Conservation (phyloP, 2,888 invertebrate genomes). For the Temnothorax ravouxi region DNA sequence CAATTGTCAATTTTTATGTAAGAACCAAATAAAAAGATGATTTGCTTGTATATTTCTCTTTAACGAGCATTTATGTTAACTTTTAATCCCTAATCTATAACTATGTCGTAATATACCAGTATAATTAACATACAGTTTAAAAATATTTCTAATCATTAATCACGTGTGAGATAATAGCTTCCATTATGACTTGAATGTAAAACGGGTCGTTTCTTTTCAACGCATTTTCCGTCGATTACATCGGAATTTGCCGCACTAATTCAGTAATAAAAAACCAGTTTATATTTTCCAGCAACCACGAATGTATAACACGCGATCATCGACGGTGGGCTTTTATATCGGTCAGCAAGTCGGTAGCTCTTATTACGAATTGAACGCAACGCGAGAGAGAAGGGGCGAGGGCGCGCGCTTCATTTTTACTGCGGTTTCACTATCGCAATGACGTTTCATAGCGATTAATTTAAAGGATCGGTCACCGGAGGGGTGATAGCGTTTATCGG, state of each 20-base stretch:
- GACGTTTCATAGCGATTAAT: conserved; percentile 64
- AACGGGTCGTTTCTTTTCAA: conserved; percentile 1
- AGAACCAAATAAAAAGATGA: background rate
- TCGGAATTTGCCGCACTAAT: background rate
- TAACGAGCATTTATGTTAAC: background rate
- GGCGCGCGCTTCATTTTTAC: conserved; percentile 44
- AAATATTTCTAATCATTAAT: conserved; percentile 12
- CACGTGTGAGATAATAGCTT: background rate
- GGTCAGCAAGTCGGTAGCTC: conserved; percentile 6
- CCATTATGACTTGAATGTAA: background rate
- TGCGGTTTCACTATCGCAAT: conserved; percentile 43
- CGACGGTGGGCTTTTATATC: conserved; percentile 39
- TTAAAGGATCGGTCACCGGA: conserved; percentile 47
- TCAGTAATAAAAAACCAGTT: conserved; percentile 38
- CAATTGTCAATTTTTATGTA: background rate
- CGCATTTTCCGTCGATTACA: conserved; percentile 10
- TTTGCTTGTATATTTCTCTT: background rate
- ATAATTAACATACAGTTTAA: background rate
- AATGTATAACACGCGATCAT: conserved; percentile 45
- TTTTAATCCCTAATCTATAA: conserved; percentile 6
- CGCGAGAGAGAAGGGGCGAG: background rate
- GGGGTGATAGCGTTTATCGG: conserved; percentile 54
- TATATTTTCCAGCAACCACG: conserved; percentile 31
- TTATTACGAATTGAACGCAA: conserved; percentile 52
- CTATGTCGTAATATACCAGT: background rate